phyloP scores from a whole-genome alignment of 2,113 vertebrate species.

The Puntigrus tetrazona region DNA sequence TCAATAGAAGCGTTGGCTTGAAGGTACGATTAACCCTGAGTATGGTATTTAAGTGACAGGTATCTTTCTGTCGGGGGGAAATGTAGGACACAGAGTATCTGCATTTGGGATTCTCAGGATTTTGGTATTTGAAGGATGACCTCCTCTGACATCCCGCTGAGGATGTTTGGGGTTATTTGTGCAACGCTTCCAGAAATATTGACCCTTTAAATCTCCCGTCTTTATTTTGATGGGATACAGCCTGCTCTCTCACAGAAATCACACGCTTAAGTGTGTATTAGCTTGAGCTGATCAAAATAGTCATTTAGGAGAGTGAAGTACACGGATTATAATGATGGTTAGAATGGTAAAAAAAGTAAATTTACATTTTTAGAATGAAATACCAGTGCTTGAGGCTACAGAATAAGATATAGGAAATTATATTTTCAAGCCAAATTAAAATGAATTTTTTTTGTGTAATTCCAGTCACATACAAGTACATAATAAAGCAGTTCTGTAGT shows the following conservation, averaged over 20 bases:
- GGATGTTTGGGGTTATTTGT: neutral
- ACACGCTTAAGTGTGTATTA: neutral
- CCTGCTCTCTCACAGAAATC: neutral
- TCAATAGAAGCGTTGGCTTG: conserved; percentile 19
- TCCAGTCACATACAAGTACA: neutral
- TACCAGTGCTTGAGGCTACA: neutral
- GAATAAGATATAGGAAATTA: neutral
- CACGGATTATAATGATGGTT: neutral
- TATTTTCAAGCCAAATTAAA: neutral
- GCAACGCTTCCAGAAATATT: neutral
- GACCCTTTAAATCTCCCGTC: neutral
- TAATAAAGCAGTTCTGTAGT: neutral
- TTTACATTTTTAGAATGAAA: neutral
- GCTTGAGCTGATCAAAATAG: neutral
- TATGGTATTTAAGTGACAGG: conserved; percentile 1
- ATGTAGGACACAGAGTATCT: neutral
- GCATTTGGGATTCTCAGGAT: neutral
- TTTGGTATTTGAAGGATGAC: neutral
- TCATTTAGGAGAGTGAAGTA: neutral
- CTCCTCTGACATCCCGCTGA: neutral
- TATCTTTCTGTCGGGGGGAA: neutral
- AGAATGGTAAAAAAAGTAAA: neutral
- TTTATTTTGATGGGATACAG: neutral
- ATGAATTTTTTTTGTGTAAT: neutral
- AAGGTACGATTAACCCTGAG: conserved; percentile 13